Conservation (phyloP, 2,888 invertebrate genomes). For the Phytoseiulus persimilis region DNA sequence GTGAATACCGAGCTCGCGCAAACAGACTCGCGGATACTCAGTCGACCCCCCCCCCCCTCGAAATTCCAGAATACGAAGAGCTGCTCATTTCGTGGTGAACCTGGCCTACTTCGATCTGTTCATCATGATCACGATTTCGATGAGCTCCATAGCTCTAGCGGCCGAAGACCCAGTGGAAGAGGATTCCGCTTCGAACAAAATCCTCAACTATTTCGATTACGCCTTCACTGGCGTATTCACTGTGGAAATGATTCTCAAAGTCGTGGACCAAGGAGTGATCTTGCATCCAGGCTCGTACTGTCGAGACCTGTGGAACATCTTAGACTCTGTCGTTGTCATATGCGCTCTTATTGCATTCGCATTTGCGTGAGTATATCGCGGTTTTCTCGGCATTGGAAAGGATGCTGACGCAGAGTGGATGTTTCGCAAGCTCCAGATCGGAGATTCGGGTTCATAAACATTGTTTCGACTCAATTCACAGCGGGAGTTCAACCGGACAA, state of each 20-base stretch:
- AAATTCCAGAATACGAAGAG: conserved; percentile 75
- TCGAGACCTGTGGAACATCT: conserved; percentile 60
- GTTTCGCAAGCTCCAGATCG: too few species aligned
- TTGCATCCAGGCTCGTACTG: conserved; percentile 60
- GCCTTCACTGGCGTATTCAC: conserved; percentile 99
- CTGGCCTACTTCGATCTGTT: conserved; percentile 99
- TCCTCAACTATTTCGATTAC: conserved; percentile 96
- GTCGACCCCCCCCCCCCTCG: too few species aligned
- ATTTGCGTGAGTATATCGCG: conserved; percentile 46
- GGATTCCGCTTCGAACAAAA: conserved; percentile 70
- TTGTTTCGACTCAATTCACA: background rate
- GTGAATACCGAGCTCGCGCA: background rate
- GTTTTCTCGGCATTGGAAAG: too few species aligned
- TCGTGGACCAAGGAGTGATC: conserved; percentile 75
- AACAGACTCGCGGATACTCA: too few species aligned
- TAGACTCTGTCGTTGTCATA: conserved; percentile 59
- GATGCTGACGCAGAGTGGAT: too few species aligned
- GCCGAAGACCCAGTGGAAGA: conserved; percentile 98
- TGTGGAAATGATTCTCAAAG: conserved; percentile 89
- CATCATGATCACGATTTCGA: conserved; percentile 98
- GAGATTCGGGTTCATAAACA: too few species aligned
- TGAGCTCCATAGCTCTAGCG: conserved; percentile 97
- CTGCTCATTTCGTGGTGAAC: conserved; percentile 99
- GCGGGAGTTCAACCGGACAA: conserved; percentile 39
- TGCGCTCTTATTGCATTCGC: conserved; percentile 59